Base-by-base conservation (phyloP, 1,140 invertebrate species). In the Amphibalanus amphitrite region DNA sequence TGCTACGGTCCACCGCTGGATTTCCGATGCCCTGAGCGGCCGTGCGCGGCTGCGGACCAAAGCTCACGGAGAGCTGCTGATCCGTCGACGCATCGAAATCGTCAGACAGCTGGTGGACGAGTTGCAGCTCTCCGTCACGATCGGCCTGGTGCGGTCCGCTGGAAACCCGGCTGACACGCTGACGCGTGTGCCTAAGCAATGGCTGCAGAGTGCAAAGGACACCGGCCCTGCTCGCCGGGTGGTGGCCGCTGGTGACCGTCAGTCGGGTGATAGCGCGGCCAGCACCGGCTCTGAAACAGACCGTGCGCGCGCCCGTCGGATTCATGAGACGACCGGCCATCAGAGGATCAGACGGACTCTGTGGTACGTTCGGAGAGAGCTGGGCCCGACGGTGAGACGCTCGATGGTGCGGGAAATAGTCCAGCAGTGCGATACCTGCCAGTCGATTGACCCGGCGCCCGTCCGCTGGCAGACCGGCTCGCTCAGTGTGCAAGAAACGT, bases 131-230 rank as follows among this genome's bases (percentile, higher is more conserved):
- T n/a, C 17, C 28, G 65, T 72, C 3, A 38, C 67, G 59, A 23
- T 26, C 23, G 25, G 6, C 3, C 65, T 70, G 15, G 68, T 72
- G 1, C 3, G 38, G 20, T 69, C 65, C 0, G 29, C 17, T 25
- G 70, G 69, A 29, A 72, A 72, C 38, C 65, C 33, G n/a, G 65
- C 71, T n/a, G 71, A 72, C 67, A 29, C 28, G 29, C 29, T 72
- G 30, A 72, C 67, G n/a, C 28, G 71, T 1, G 71, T 72, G 67
- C 67, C 71, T 13, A 67, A 15, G 17, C 23, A 65, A 23, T 65
- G 64, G 64, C 4, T 65, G 64, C 33, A 15, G 4, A 15, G 33
- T 38, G n/a, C n/a, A n/a, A 59, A 59, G 13, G 47, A 59, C 13
- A 25, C 64, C 26, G 64, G 23, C 26, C 3, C 4, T 65, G 64